Conservation (phyloP, 2,797 vertebrate species). For the Telmatherina bonti region DNA sequence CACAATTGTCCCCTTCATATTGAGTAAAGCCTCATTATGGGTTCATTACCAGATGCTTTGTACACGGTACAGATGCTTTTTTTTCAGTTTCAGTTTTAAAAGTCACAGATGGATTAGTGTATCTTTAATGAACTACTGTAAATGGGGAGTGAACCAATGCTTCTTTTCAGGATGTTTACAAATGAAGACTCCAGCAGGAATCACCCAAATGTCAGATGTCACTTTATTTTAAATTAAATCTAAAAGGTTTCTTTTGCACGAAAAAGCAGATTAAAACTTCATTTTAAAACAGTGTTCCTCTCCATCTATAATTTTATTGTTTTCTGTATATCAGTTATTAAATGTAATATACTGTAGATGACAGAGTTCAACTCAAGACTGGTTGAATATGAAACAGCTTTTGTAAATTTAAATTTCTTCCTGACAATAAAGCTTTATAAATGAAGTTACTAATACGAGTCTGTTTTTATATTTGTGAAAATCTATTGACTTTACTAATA, state of each 20-base stretch:
- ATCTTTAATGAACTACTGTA: background rate
- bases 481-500: conserved; percentile 3
- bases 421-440: conserved; percentile 55
- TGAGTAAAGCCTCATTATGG: background rate
- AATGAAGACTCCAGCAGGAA: background rate
- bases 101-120: background rate
- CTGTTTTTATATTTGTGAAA: conserved; percentile 17
- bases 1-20: background rate
- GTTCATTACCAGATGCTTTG: background rate
- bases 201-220: conserved; percentile 3
- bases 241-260: background rate
- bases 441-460: conserved; percentile 52
- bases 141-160: background rate
- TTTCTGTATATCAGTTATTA: conserved; percentile 47
- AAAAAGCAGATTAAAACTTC: conserved; percentile 24
- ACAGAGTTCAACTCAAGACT: conserved; percentile 42
- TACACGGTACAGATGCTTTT: background rate
- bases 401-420: conserved; percentile 53
- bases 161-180: background rate
- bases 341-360: conserved; percentile 72
- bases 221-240: conserved; percentile 40
- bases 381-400: conserved; percentile 31
- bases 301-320: conserved; percentile 10
- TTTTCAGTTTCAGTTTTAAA: background rate
- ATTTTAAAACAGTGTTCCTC: conserved; percentile 55